Evolutionary conservation across 2,888 invertebrate species (phyloP).

Genomic region (Quadriops clusia): DNA sequence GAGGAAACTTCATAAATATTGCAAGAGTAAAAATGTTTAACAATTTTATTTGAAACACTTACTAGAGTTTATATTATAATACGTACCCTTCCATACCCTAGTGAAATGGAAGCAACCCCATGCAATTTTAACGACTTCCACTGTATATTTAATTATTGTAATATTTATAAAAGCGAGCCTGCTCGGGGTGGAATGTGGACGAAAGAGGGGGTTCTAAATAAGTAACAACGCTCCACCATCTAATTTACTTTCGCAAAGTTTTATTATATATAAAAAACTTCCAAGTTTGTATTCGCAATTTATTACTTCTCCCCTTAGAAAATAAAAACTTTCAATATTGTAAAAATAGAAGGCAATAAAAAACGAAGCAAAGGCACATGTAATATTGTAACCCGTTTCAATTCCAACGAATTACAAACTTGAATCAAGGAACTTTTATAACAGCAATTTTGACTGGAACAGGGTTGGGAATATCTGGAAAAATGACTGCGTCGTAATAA

Average conservation of each 20-base stretch:
- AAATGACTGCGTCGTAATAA: conserved; percentile 11
- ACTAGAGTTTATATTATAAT: conserved; percentile 13
- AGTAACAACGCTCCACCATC: conserved; percentile 27
- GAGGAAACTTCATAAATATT: no score
- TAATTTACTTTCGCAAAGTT: conserved; percentile 28
- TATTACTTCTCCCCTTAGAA: conserved; percentile 7
- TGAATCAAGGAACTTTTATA: conserved; percentile 3
- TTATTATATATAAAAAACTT: conserved; percentile 26
- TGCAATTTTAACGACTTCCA: conserved; percentile 31
- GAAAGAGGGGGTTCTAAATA: conserved; percentile 21
- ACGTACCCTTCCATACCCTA: conserved; percentile 22
- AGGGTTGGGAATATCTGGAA: conserved; percentile 4
- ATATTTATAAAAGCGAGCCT: conserved; percentile 35
- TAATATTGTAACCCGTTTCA: conserved; percentile 1
- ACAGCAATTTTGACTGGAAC: conserved; percentile 6
- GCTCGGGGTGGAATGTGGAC: conserved; percentile 13
- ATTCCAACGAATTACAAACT: conserved; percentile 2
- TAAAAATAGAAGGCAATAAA: background rate
- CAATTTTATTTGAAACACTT: conserved; percentile 12
- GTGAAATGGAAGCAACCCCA: conserved; percentile 28
- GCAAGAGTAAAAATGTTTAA: no score
- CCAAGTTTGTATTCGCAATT: conserved; percentile 16
- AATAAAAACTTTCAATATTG: conserved; percentile 4
- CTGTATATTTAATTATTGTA: conserved; percentile 38
- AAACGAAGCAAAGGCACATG: background rate